Base-by-base conservation (phyloP, 2,888 invertebrate genomes). In the Macrosiphum euphorbiae region DNA sequence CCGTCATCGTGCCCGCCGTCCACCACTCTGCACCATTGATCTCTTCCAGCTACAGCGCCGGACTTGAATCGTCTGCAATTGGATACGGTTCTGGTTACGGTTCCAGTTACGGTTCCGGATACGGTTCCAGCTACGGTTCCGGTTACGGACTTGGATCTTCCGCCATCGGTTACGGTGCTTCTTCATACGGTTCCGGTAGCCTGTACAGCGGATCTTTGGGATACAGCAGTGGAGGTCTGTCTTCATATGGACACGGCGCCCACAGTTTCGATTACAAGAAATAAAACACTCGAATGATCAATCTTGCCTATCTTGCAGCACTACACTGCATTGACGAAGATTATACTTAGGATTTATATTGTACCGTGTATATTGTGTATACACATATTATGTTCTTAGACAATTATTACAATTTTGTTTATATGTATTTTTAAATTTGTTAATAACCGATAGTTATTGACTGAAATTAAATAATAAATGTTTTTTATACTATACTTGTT, bases 241-340 rank as follows among this genome's bases (percentile, higher is more conserved):
- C 93, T 5, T 93, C 93, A 0, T 85, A 84, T 28, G 87, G 93
- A n/a, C 67, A 84, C 35, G 55, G 16, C 0, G 20, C 35, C 35
- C 47, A 47, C 47, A 11, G 92, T 84, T 85, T 47, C 55, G 87
- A 92, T 41, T 58, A 90, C 85, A 93, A 93, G 44, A 93, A 93
- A 89, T 93, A 93, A 41, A 87, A 24, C 61, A 16, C n/a, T 58
- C 20, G 78, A 78, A 78, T 35, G 8, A 78, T 78, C 41, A 3
- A 41, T 41, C 41, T 67, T 20, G 67, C n/a, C 67, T 78, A 10
- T 8, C 35, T 7, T 78, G 67, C 16, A 78, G 67, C 16, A 78
- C 20, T 78, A n/a, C 78, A 41, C 35, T 78, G 78, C 35, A 78
- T 20, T 78, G 20, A 35, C 20, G 78, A 41, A 35, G 78, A 35